These are phyloP conservation scores for Trimorus sp. DNA, from an alignment of 2,888 invertebrate species.

Conservation along the genomic window DNA sequence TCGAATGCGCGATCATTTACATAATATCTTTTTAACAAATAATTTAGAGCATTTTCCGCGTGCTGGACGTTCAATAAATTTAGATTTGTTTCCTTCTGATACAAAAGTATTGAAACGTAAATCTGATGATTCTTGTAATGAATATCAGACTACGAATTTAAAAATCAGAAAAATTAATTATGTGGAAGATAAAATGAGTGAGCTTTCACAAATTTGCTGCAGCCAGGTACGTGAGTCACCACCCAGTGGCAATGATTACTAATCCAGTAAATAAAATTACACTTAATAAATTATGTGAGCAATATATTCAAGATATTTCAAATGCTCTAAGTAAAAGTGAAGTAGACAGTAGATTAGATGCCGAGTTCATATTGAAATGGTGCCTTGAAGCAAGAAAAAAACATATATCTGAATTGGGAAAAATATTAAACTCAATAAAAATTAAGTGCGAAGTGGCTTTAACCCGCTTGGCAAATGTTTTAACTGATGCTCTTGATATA, in stretches of 20 bases:
- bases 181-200: too few relatives aligned
- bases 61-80: not conserved
- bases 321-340: not conserved
- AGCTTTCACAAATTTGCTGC: too few relatives aligned
- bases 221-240: too few relatives aligned
- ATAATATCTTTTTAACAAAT: not conserved
- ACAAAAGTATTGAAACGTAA: not conserved
- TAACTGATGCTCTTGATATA: not conserved
- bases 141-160: too few relatives aligned
- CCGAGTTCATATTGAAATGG: constrained; percentile 26
- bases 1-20: not conserved
- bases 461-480: constrained; percentile 6
- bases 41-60: constrained; percentile 2
- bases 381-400: constrained; percentile 16
- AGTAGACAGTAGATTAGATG: constrained; percentile 25
- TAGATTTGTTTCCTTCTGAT: not conserved
- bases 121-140: too few relatives aligned
- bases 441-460: constrained; percentile 14
- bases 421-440: constrained; percentile 9
- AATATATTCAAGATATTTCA: constrained; percentile 25
- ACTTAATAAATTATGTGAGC: constrained; percentile 8
- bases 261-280: not conserved
- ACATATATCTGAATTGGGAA: not conserved
- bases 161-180: too few relatives aligned
- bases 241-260: not conserved